Evolutionary conservation across 2,113 vertebrate genomes (phyloP).

Genomic region (Herpetotheres cachinnans): DNA sequence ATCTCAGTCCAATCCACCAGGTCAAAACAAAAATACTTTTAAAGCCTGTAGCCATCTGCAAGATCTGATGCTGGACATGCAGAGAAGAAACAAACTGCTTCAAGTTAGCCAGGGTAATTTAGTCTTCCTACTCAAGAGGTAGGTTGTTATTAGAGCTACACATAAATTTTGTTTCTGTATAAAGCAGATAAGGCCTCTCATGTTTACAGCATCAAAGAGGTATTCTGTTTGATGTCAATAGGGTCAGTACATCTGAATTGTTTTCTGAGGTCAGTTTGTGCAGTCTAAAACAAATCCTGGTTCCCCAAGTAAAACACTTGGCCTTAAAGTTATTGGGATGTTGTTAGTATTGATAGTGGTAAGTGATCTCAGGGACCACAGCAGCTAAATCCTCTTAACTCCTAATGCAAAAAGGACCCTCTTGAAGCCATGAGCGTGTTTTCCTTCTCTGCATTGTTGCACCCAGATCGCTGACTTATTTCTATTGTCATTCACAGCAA

Average conservation of each 20-base stretch:
- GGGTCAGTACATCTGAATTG: rapidly evolving
- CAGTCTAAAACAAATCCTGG: background rate
- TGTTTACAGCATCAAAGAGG: background rate
- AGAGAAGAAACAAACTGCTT: background rate
- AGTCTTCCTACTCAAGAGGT: background rate
- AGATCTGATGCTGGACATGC: background rate
- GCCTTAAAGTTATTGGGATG: background rate
- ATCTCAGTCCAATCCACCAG: background rate
- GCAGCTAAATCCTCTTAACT: background rate
- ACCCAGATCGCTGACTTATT: background rate
- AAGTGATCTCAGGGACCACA: background rate
- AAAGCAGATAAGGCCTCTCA: background rate
- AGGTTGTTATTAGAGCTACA: background rate
- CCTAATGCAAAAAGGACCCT: background rate
- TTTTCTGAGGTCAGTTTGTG: background rate
- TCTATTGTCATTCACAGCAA: conserved; percentile 77
- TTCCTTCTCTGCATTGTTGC: background rate
- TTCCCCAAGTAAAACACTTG: background rate
- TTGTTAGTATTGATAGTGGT: background rate
- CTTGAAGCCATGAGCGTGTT: rapidly evolving
- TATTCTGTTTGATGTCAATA: background rate
- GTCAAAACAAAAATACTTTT: background rate
- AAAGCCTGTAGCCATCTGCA: background rate
- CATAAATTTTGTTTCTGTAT: background rate
- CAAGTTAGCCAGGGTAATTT: background rate